Evolutionary conservation across 2,113 vertebrate genomes (phyloP).

Genomic region (Nothoprocta pentlandii): DNA sequence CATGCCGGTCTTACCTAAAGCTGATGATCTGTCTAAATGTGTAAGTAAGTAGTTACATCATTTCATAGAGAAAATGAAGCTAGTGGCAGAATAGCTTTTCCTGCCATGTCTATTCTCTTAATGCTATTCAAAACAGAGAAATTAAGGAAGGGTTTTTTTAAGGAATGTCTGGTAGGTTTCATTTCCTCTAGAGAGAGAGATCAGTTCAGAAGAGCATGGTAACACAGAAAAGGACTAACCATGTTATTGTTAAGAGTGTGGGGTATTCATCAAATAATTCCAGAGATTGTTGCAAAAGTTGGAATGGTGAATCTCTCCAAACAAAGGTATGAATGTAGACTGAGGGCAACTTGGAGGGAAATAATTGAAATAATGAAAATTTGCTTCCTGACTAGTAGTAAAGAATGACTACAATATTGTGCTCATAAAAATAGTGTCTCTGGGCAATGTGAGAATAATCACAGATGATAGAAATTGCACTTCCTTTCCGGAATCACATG

Average conservation of each 20-base stretch:
- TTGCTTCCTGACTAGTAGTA: conserved; percentile 46
- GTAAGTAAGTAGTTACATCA: not conserved
- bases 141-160: not conserved
- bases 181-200: conserved; percentile 40
- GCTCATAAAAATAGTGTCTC: conserved; percentile 35
- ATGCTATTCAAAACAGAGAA: not conserved
- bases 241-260: not conserved
- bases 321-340: not conserved
- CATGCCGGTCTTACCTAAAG: not conserved
- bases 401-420: conserved; percentile 51
- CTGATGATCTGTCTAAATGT: not conserved
- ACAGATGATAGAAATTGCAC: conserved; percentile 20
- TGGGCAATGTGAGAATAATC: conserved; percentile 12
- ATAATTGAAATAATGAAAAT: conserved; percentile 57
- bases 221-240: not conserved
- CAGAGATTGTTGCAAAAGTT: conserved; percentile 24
- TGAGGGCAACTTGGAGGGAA: conserved; percentile 49
- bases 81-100: not conserved
- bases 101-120: not conserved
- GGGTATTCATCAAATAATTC: conserved; percentile 8
- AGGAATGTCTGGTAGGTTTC: not conserved
- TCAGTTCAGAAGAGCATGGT: not conserved
- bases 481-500: not conserved
- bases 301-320: conserved; percentile 44
- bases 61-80: not conserved